Base-by-base conservation (phyloP, 2,888 invertebrate genomes). In the Ernsta delagoae region DNA sequence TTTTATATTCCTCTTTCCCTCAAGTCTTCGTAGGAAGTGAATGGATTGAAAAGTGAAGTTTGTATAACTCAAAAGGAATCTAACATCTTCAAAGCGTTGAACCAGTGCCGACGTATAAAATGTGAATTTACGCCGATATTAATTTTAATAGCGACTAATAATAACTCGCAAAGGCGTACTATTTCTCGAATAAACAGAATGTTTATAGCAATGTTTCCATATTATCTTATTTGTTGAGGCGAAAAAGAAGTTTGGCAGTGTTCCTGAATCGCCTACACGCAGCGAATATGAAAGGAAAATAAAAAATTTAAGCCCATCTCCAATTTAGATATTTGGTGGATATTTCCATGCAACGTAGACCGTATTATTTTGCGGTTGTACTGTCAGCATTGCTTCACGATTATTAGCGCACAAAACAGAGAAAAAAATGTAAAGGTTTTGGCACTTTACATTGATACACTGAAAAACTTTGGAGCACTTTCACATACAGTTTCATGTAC, bases 231-330 rank as follows among this genome's bases (percentile, higher is more conserved):
- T 62, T 72, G 72, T 73, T 74, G 71, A 74, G 73, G 73, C 59
- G 71, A 75, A 77, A 78, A 76, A 74, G 60, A 60, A 71, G 73
- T 76, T 80, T 80, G 79, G 80, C 79, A 80, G 61, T 69, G 71
- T 63, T 70, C 70, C 71, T 50, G 24, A 3, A 9, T 53, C 59
- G 12, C 50, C 73, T 76, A 75, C 79, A 74, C 76, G 76, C 71
- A 73, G 72, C 70, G 45, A 45, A 45, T 45, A 45, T n/a, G 45
- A 45, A 68, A 59, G 75, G 24, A 9, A 9, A 67, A 75, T 72
- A 75, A 76, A 75, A 71, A 69, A 70, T 6, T 0, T 16, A 71
- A 65, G 61, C 50, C 65, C 66, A 70, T 73, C 71, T 72, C 65
- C 68, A 64, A 4, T 53, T 24, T 43, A 43, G 8, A 9, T 45